Evolutionary conservation across 2,888 invertebrate genomes (phyloP).

Genomic region (Diplazon laetatorius): DNA sequence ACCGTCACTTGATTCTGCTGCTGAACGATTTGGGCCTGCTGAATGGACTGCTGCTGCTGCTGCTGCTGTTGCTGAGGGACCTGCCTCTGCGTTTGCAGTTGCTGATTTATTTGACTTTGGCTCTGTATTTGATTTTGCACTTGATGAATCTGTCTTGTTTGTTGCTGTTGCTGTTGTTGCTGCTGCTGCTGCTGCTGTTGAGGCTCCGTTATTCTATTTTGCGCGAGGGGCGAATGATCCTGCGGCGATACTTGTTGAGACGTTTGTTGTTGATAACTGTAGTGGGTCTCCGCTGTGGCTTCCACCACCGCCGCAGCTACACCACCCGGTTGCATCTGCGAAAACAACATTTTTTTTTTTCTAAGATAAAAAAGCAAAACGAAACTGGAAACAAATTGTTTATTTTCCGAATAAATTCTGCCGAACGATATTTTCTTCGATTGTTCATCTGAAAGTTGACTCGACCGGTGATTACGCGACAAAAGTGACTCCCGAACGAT

Average conservation of each 20-base stretch:
- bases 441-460: too few species aligned
- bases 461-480: too few species aligned
- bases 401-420: too few species aligned
- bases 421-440: too few species aligned
- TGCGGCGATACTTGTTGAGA: slow-evolving; percentile 78
- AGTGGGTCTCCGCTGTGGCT: slow-evolving; percentile 81
- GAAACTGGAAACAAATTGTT: too few species aligned
- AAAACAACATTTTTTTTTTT: neutral
- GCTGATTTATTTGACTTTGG: slow-evolving; percentile 79
- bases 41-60: slow-evolving; percentile 67
- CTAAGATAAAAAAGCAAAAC: too few species aligned
- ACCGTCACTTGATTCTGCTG: slow-evolving; percentile 76
- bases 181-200: slow-evolving; percentile 71
- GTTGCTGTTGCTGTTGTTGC: slow-evolving; percentile 71
- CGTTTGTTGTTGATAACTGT: slow-evolving; percentile 81
- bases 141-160: slow-evolving; percentile 80
- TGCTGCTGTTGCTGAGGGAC: slow-evolving; percentile 73
- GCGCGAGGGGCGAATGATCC: slow-evolving; percentile 75
- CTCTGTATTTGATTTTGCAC: slow-evolving; percentile 78
- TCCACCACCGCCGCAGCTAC: slow-evolving; percentile 81
- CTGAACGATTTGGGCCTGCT: slow-evolving; percentile 66
- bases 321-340: slow-evolving; percentile 79
- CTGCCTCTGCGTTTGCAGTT: slow-evolving; percentile 75
- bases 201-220: slow-evolving; percentile 77
- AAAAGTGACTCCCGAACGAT: too few species aligned